A percentile compares a stretch with the other conserved stretches of the same genome.
phyloP scores from a whole-genome alignment of 2,797 vertebrate species.

The Trichosurus vulpecula region DNA sequence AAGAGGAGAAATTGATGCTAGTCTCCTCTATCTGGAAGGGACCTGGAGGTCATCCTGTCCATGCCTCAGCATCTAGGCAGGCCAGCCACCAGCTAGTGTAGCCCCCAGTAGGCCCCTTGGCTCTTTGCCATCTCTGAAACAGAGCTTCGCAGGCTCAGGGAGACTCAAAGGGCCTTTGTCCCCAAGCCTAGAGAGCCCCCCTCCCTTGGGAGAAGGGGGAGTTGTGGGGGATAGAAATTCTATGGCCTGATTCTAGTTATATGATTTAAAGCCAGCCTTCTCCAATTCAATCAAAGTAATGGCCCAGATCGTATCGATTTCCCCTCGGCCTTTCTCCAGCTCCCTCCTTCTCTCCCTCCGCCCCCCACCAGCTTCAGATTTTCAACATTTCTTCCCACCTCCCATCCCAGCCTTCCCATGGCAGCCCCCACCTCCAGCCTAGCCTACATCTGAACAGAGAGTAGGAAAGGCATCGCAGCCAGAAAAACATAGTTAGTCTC shows the following conservation, averaged over 20 bases:
- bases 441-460: neutral
- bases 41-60: neutral
- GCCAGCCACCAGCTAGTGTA: neutral
- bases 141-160: neutral
- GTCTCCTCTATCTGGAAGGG: neutral
- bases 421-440: neutral
- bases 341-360: neutral
- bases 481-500: neutral
- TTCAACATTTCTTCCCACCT: neutral
- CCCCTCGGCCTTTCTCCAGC: neutral
- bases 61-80: neutral
- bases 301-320: neutral
- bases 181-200: neutral
- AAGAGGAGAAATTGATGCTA: neutral
- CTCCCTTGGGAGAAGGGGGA: neutral
- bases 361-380: neutral
- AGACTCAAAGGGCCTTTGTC: slow-evolving; percentile 1
- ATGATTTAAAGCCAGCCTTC: slow-evolving; percentile 2
- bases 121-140: neutral
- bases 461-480: neutral
- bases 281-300: neutral
- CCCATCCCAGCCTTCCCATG: neutral
- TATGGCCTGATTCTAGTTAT: neutral
- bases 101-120: neutral
- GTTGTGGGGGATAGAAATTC: neutral